Conservation (phyloP, 2,113 vertebrate genomes). For the Brachyhypopomus occidentalis region DNA sequence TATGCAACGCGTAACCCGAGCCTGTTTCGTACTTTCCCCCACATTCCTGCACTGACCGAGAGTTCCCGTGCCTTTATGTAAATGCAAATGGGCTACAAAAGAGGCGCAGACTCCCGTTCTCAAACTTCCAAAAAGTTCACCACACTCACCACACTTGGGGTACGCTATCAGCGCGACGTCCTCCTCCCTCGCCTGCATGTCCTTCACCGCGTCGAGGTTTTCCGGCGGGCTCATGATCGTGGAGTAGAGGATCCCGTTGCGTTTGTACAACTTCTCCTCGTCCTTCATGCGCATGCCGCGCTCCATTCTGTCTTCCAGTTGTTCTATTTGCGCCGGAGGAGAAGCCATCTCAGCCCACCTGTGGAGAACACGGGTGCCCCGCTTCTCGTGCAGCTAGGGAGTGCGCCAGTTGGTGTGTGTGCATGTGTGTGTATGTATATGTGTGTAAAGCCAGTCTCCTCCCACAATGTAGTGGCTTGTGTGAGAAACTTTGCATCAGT, state of each 20-base stretch:
- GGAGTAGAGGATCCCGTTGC: conserved; percentile 68
- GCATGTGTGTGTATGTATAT: background rate
- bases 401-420: background rate
- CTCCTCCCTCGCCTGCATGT: conserved; percentile 68
- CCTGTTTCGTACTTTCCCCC: background rate
- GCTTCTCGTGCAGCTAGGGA: background rate
- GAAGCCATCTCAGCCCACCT: background rate
- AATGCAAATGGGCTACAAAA: background rate
- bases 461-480: conserved; percentile 19
- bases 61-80: background rate
- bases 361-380: background rate
- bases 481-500: conserved; percentile 26
- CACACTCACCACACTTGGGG: conserved; percentile 73
- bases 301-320: conserved; percentile 14
- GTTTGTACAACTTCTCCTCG: conserved; percentile 64
- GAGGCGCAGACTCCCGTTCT: too few relatives aligned
- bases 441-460: background rate
- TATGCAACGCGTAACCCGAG: conserved; percentile 30
- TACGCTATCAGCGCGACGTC: conserved; percentile 72
- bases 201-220: conserved; percentile 67
- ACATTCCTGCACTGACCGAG: background rate
- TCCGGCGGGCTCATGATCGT: conserved; percentile 61
- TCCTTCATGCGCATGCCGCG: conserved; percentile 43
- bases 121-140: too few relatives aligned
- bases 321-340: too few relatives aligned